phyloP scores from a whole-genome alignment of 2,797 vertebrate genomes.

The Channallabes apus region DNA sequence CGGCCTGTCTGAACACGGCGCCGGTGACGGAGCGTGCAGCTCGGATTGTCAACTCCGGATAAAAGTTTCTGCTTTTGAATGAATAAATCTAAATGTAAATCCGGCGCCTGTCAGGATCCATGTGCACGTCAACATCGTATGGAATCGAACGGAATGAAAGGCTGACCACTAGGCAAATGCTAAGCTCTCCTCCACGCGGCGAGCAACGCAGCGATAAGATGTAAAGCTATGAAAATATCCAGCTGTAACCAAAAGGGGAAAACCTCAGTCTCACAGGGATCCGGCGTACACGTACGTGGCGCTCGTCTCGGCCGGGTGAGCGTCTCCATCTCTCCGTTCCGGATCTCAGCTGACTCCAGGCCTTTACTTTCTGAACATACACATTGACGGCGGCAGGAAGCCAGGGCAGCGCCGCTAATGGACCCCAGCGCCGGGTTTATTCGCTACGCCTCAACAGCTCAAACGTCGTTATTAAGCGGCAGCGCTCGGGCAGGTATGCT shows the following conservation, averaged over 20 bases:
- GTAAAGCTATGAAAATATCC: constrained; percentile 42
- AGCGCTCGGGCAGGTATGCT: constrained; percentile 37
- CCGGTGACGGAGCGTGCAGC: not conserved
- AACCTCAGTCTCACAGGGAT: not conserved
- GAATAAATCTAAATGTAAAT: constrained; percentile 14
- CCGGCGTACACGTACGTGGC: not conserved
- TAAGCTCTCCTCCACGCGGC: not conserved
- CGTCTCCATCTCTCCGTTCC: not conserved
- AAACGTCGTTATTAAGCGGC: constrained; percentile 28
- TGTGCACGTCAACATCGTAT: not conserved
- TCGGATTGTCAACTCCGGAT: not conserved
- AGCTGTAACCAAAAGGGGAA: constrained; percentile 19
- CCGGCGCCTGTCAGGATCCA: not conserved
- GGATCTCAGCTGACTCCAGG: not conserved
- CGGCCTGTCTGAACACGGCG: not conserved
- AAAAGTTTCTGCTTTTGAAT: not conserved
- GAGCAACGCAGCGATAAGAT: not conserved
- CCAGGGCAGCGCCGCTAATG: constrained; percentile 31
- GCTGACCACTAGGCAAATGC: constrained; percentile 28
- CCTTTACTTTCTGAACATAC: not conserved
- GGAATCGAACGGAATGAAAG: not conserved
- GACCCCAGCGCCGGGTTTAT: constrained; percentile 31
- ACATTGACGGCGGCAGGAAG: constrained; percentile 12
- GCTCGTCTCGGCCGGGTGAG: not conserved
- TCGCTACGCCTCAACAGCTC: constrained; percentile 29